Evolutionary conservation across 2,113 vertebrate species (phyloP), one percentile per base, ranked within the genome.

Genomic region (Oncorhynchus clarkii): DNA sequence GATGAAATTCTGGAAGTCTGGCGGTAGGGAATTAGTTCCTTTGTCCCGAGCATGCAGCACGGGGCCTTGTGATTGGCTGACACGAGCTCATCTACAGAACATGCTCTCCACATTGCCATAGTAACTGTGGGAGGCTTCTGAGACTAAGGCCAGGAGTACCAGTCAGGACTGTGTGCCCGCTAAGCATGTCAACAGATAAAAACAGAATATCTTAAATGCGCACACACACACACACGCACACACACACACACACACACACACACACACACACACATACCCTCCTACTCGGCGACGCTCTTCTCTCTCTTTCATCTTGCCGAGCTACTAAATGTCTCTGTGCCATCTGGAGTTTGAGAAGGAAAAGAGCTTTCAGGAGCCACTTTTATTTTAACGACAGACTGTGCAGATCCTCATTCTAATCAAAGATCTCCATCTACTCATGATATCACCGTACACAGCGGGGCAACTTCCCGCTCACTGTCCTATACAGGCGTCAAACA

Each of bases 241-340:
- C 49, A 14, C 48, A 13, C 48, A 14, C 48, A 14, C 48, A 49
- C 12, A 14, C 48, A 49, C 2, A 49, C 48, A 49, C 48, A 51
- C 48, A 51, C 48, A 49, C 49, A 39, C 34, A 9, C 8, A 39
- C 34, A 9, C 34, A 9, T 0, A 39, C 34, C 6, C 34, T 39
- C 76, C 16, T 22, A 68, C 70, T 75, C 80, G 66, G 73, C 80
- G 78, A 77, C 70, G 5, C 13, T 70, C 78, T 83, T 76, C 76
- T 81, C 39, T 39, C 39, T 39, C 80, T 85, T 80, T 86, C 75
- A 83, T 89, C 83, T 78, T 65, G 78, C 77, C n/a, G 84, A 81
- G 82, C 81, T 79, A 75, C 85, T 87, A 86, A 86, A 90, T 81
- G 88, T 86, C 84, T 89, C 89, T 74, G 72, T 81, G 86, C 86